A percentile compares a stretch with the other conserved stretches of the same genome.
phyloP scores from a whole-genome alignment of 92 coral and sea anemone species.

The Epizoanthus illoricatus region DNA sequence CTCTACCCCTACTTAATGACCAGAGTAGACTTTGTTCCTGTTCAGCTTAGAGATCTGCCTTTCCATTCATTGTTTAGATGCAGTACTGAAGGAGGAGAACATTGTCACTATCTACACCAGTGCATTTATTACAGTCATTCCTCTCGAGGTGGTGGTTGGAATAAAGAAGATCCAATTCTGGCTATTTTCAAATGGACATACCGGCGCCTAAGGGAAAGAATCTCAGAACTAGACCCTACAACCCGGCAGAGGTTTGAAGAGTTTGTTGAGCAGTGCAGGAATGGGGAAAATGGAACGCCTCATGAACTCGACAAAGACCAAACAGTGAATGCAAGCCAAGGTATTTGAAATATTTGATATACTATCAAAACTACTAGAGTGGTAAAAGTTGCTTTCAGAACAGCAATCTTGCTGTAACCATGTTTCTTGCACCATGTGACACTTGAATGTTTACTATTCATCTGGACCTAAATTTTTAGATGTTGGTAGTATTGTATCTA shows the following conservation, averaged over 20 bases:
- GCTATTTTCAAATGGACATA: constrained; percentile 37
- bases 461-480: too few species aligned
- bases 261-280: too few species aligned
- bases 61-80: constrained; percentile 48
- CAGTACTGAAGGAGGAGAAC: constrained; percentile 54
- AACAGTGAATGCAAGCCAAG: too few species aligned
- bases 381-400: too few species aligned
- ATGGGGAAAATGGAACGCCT: too few species aligned
- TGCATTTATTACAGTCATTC: constrained; percentile 36
- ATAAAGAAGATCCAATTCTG: constrained; percentile 34
- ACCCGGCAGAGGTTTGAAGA: constrained; percentile 13
- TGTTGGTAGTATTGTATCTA: too few species aligned
- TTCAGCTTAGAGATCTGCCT: constrained; percentile 37
- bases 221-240: constrained; percentile 4
- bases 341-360: background rate
- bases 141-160: constrained; percentile 47
- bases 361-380: background rate
- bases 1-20: constrained; percentile 50
- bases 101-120: constrained; percentile 48
- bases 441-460: too few species aligned
- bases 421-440: too few species aligned
- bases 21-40: constrained; percentile 46
- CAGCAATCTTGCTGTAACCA: too few species aligned
- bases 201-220: constrained; percentile 30
- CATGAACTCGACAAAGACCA: too few species aligned